Conservation (phyloP, 1,140 invertebrate species). For the Venturia canescens region DNA sequence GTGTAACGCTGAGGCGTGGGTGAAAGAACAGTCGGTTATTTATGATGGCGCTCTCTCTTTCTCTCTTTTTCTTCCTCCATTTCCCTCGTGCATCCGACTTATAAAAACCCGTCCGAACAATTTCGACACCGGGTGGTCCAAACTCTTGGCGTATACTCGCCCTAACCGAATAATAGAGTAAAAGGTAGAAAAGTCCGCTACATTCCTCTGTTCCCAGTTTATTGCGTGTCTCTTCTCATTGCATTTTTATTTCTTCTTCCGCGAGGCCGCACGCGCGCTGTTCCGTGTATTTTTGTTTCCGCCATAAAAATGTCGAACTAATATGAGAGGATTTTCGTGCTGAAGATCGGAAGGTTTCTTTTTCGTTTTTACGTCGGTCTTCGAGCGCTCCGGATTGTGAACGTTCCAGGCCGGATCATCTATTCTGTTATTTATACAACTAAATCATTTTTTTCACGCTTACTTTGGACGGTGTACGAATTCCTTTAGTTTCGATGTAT, state of each 20-base stretch:
- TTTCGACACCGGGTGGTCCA: slow-evolving; percentile 49
- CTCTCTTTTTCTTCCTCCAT: not conserved
- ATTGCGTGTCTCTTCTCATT: slow-evolving; percentile 9
- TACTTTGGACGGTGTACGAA: not conserved
- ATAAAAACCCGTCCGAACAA: slow-evolving; percentile 52
- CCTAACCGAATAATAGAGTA: slow-evolving; percentile 37
- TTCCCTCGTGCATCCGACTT: slow-evolving; percentile 5
- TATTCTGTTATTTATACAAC: not conserved
- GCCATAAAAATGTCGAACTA: slow-evolving; percentile 9
- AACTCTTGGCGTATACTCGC: slow-evolving; percentile 24
- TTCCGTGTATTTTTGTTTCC: not conserved
- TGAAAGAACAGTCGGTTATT: slow-evolving; percentile 56
- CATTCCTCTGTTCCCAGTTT: not conserved
- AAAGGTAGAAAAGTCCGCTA: not conserved
- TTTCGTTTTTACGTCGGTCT: not conserved
- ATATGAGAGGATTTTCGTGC: not conserved
- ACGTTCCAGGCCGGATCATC: slow-evolving; percentile 24
- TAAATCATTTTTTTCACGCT: not conserved
- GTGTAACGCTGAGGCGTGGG: slow-evolving; percentile 51
- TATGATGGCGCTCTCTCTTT: slow-evolving; percentile 40
- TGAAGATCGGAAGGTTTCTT: not conserved
- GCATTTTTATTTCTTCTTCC: slow-evolving; percentile 24
- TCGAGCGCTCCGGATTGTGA: not conserved
- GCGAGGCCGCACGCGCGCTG: not conserved
- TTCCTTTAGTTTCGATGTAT: not conserved